Evolutionary conservation across 2,113 vertebrate species (phyloP), one percentile per base, ranked within the genome.

Genomic region (Lepus timidus): DNA sequence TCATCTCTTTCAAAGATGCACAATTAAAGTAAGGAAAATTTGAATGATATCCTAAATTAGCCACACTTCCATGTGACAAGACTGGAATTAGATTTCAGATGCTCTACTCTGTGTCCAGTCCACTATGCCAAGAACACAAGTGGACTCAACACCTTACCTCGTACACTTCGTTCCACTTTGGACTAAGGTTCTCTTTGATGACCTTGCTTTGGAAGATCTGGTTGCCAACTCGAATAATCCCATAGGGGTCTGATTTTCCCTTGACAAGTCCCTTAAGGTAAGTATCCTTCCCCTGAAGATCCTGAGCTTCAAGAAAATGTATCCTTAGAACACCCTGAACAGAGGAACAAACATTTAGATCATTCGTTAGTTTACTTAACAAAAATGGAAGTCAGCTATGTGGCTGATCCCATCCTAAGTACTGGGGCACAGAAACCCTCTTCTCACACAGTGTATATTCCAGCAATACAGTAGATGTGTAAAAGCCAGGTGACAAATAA

Each of bases 181-280:
- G 99, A 95, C 99, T 98, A 23, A 99, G 94, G n/a, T 97, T 99
- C 94, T 99, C 99, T 92, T 99, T 99, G 97, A 99, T 98, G 95
- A 99, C 98, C 96, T 99, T 99, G 98, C 99, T 99, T 96, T 99
- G 98, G 97, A 99, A 99, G 75, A 99, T 98, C 22, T 99, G 98
- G 44, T 98, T 99, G 84, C 99, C 99, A 0, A 99, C 84, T 88
- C 98, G 98, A 84, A 99, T 97, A 36, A 99, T 98, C 17, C 99
- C 99, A 17, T 99, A 99, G 4, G 99, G 99, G 96, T 99, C 99
- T 0, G 99, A 99, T 97, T 99, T 99, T 14, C 99, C 99, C 96
- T 99, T 99, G 96, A 99, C 98, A 64, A 99, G 97, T 44, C 99
- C 99, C 33, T 99, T 99, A 81, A 99, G 95, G 65, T 99, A 98